Evolutionary conservation across 2,888 invertebrate species (phyloP).

Genomic region (Abrostola triplasia): DNA sequence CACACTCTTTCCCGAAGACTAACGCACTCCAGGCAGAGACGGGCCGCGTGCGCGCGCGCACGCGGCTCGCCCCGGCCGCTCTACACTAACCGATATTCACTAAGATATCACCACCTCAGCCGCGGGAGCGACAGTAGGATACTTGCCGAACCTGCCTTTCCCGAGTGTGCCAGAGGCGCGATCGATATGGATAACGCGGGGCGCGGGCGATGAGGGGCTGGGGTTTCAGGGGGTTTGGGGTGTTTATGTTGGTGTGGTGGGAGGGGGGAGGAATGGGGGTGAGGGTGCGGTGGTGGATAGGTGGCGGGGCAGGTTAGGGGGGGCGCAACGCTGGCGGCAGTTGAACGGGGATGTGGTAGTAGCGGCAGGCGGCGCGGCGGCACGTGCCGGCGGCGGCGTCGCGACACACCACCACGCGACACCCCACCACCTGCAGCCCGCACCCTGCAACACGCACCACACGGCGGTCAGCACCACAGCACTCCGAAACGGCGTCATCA

Average conservation of each 20-base stretch:
- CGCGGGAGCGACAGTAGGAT: conserved; percentile 70
- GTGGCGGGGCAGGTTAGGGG: conserved; percentile 77
- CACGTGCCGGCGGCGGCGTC: conserved; percentile 98
- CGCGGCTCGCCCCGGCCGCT: conserved; percentile 63
- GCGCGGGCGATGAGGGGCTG: conserved; percentile 67
- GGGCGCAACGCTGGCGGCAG: conserved; percentile 93
- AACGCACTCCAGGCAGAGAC: conserved; percentile 64
- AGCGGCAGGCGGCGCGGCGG: conserved; percentile 97
- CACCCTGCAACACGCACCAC: conserved; percentile 91
- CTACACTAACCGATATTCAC: conserved; percentile 78
- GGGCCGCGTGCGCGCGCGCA: conserved; percentile 56
- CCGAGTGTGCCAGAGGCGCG: conserved; percentile 81
- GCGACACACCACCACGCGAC: conserved; percentile 98
- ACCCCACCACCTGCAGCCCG: conserved; percentile 97
- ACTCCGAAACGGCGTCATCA: neutral
- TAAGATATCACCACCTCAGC: conserved; percentile 77
- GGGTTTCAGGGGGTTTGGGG: conserved; percentile 42
- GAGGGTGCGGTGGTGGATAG: conserved; percentile 58
- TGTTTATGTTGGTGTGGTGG: conserved; percentile 34
- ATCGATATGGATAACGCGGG: conserved; percentile 77
- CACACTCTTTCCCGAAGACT: conserved; percentile 83
- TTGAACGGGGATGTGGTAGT: conserved; percentile 98
- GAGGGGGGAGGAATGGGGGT: conserved; percentile 30
- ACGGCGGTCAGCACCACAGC: neutral
- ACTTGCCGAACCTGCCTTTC: conserved; percentile 73